These are phyloP conservation scores for Oxyruncus cristatus DNA, from an alignment of 2,113 vertebrate genomes.

Conservation along the genomic window DNA sequence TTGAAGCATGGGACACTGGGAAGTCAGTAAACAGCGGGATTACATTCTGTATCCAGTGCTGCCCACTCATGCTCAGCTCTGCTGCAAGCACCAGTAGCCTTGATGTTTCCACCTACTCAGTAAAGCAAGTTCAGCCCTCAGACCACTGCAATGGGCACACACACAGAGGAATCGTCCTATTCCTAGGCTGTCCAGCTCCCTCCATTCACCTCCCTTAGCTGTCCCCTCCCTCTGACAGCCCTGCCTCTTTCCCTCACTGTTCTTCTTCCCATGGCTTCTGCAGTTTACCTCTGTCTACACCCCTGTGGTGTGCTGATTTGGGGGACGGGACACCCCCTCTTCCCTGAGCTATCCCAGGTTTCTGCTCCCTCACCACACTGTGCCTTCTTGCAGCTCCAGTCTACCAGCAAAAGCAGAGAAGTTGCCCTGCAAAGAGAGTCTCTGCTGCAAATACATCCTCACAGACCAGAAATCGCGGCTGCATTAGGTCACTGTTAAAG, in stretches of 20 bases:
- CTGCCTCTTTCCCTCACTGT: background rate
- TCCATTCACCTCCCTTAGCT: background rate
- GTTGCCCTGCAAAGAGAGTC: background rate
- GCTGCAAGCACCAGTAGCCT: background rate
- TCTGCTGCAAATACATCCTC: background rate
- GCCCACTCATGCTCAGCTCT: background rate
- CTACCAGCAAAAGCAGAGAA: background rate
- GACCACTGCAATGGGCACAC: fast-evolving
- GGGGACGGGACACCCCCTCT: background rate
- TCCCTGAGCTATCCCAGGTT: background rate
- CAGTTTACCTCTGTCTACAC: background rate
- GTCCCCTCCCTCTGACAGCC: background rate
- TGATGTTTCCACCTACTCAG: background rate
- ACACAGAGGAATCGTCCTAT: background rate
- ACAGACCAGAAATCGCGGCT: background rate
- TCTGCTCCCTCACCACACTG: background rate
- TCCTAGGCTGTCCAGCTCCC: background rate
- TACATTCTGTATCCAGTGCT: background rate
- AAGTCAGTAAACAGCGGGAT: background rate
- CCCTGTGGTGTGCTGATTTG: background rate
- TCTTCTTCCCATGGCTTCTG: background rate
- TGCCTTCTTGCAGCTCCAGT: background rate
- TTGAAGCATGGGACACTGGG: background rate
- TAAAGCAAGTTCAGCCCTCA: background rate
- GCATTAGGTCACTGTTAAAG: background rate